Conservation (phyloP, 2,888 invertebrate species). For the Mactromeris polynyma region DNA sequence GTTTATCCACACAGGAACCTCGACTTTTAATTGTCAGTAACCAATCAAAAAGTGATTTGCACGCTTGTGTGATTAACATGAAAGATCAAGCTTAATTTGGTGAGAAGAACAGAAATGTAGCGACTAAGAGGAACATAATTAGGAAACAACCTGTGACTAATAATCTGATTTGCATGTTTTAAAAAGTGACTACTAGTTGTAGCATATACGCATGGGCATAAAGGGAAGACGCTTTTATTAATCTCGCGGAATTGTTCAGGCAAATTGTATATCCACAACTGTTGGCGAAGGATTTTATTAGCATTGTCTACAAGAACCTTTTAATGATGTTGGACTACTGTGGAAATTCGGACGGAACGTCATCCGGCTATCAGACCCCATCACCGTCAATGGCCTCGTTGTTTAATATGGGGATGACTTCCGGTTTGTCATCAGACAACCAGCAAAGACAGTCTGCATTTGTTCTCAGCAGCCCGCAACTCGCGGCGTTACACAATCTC, state of each 20-base stretch:
- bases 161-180: not conserved
- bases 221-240: not conserved
- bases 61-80: slow-evolving; percentile 40
- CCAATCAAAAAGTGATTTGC: slow-evolving; percentile 36
- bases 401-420: slow-evolving; percentile 72
- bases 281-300: not conserved
- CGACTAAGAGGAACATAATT: slow-evolving; percentile 47
- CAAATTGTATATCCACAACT: not conserved
- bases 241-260: not conserved
- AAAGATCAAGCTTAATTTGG: slow-evolving; percentile 46
- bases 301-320: not conserved
- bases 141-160: slow-evolving; percentile 28
- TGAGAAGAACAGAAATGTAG: slow-evolving; percentile 39
- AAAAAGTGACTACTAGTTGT: not conserved
- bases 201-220: not conserved
- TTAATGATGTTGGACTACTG: slow-evolving; percentile 83
- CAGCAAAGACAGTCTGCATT: slow-evolving; percentile 86
- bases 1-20: not conserved
- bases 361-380: slow-evolving; percentile 73
- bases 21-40: slow-evolving; percentile 9
- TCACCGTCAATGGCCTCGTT: slow-evolving; percentile 80
- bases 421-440: slow-evolving; percentile 71
- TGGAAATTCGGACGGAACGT: slow-evolving; percentile 73
- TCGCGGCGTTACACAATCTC: slow-evolving; percentile 96
- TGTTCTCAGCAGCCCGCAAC: slow-evolving; percentile 91